Conservation (phyloP, 2,113 vertebrate genomes). For the Epinephelus cyanopodus region DNA sequence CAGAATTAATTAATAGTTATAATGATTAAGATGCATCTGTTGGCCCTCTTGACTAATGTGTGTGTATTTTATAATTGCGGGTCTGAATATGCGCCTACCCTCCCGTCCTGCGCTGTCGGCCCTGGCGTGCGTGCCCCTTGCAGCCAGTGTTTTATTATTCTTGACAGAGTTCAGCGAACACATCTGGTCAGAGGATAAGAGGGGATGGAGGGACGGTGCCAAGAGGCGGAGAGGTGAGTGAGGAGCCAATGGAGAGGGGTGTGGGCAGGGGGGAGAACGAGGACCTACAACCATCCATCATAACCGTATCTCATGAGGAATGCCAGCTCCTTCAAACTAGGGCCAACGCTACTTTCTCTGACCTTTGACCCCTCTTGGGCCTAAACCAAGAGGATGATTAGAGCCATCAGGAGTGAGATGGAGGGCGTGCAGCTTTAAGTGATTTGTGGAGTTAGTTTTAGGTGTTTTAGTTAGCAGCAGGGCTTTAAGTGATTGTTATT, state of each 20-base stretch:
- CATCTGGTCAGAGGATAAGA: constrained; percentile 87
- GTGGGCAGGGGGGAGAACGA: constrained; percentile 66
- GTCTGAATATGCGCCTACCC: constrained; percentile 16
- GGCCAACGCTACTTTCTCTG: constrained; percentile 53
- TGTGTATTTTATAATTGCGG: constrained; percentile 35
- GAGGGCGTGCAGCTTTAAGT: neutral
- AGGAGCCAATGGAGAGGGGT: constrained; percentile 69
- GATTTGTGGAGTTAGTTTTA: neutral
- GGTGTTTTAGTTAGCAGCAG: neutral
- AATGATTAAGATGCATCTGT: neutral
- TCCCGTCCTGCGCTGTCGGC: constrained; percentile 36
- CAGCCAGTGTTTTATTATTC: constrained; percentile 87
- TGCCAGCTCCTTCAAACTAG: constrained; percentile 63
- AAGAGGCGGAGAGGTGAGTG: constrained; percentile 76
- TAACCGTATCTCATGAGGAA: constrained; percentile 66
- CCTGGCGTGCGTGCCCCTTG: constrained; percentile 30
- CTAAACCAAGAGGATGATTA: constrained; percentile 35
- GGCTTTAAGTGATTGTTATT: constrained; percentile 1
- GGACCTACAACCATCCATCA: constrained; percentile 80
- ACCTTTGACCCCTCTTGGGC: constrained; percentile 52
- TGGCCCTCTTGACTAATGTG: constrained; percentile 4
- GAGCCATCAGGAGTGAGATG: neutral
- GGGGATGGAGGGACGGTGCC: constrained; percentile 72
- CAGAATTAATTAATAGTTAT: neutral
- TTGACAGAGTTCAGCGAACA: constrained; percentile 90